phyloP scores from a whole-genome alignment of 2,888 invertebrate species.

The Hyppa rectilinea region DNA sequence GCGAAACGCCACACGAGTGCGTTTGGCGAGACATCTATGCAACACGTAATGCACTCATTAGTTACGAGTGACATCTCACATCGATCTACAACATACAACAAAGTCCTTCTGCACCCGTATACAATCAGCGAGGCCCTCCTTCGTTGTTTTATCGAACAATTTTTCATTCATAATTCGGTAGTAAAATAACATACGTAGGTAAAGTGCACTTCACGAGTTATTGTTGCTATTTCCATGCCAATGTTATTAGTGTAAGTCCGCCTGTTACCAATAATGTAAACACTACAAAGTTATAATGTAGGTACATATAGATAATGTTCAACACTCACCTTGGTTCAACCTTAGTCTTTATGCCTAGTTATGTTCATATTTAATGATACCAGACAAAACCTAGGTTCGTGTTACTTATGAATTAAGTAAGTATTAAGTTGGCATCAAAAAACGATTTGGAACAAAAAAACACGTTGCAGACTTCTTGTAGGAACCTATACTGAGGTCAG shows the following conservation, averaged over 20 bases:
- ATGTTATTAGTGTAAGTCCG: slow-evolving; percentile 6
- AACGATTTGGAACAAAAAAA: slow-evolving; percentile 40
- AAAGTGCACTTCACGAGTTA: neutral
- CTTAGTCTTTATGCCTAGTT: slow-evolving; percentile 37
- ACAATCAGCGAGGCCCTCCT: neutral
- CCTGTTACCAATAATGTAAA: slow-evolving; percentile 2
- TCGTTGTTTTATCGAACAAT: neutral
- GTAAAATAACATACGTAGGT: neutral
- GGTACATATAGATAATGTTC: neutral
- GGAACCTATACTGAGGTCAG: neutral
- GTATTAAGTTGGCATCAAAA: slow-evolving; percentile 10
- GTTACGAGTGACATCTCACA: neutral
- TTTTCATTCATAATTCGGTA: neutral
- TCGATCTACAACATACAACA: neutral
- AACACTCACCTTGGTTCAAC: slow-evolving; percentile 50
- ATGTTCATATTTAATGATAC: slow-evolving; percentile 28
- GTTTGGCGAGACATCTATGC: too few species aligned
- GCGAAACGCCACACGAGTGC: neutral
- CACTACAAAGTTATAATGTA: neutral
- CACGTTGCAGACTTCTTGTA: slow-evolving; percentile 7
- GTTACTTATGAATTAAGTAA: slow-evolving; percentile 5
- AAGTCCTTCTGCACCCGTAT: neutral
- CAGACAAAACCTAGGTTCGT: slow-evolving; percentile 30
- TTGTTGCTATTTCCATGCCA: slow-evolving; percentile 6
- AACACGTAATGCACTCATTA: neutral